These are phyloP conservation scores for Megatriorchis doriae DNA, from an alignment of 2,113 vertebrate genomes.

Conservation along the genomic window DNA sequence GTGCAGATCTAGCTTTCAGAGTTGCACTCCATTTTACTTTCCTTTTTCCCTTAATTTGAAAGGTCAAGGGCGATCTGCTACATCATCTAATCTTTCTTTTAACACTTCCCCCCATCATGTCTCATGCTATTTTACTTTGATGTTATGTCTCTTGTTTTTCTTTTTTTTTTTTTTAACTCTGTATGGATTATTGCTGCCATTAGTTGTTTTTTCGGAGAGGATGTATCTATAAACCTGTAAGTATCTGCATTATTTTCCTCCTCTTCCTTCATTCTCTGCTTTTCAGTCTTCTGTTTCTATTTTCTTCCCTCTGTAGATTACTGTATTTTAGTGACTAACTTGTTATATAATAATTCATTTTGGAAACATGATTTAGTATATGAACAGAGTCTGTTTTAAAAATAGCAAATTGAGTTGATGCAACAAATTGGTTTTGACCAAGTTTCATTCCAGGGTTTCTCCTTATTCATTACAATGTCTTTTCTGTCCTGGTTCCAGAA, in stretches of 20 bases:
- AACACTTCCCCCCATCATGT: neutral
- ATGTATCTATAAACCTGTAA: conserved; percentile 81
- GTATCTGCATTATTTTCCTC: conserved; percentile 59
- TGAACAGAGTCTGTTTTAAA: neutral
- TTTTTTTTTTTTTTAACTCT: neutral
- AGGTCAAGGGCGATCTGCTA: neutral
- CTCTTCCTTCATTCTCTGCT: neutral
- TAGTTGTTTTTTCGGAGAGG: conserved; percentile 87
- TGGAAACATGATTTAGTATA: neutral
- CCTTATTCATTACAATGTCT: neutral
- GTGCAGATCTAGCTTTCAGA: neutral
- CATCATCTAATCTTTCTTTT: neutral
- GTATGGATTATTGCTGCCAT: conserved; percentile 21
- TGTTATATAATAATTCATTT: neutral
- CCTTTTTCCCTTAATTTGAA: neutral
- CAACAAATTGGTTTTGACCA: neutral
- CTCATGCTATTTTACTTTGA: neutral
- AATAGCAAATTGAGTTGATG: neutral
- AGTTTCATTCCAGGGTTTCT: neutral
- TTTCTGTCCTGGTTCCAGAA: neutral
- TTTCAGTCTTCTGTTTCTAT: neutral
- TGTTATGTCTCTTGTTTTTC: neutral
- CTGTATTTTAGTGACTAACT: neutral
- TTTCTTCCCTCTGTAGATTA: neutral
- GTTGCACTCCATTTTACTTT: neutral